A percentile compares a stretch with the other conserved stretches of the same genome.
phyloP scores from a whole-genome alignment of 2,113 vertebrate genomes.

The Solea senegalensis region DNA sequence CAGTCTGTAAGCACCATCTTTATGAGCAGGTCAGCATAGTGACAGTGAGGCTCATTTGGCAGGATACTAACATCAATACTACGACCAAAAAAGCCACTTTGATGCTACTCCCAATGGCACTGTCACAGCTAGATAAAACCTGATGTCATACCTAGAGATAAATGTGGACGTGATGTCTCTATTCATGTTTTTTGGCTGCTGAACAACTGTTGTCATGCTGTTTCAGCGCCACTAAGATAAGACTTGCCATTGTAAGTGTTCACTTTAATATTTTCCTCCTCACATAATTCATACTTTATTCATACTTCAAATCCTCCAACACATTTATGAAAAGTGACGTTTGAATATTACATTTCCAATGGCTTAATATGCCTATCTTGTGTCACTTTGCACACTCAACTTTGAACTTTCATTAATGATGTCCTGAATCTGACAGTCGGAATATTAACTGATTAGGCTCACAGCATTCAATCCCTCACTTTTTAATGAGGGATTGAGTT shows the following conservation, averaged over 20 bases:
- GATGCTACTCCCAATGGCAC: not conserved
- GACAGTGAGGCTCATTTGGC: not conserved
- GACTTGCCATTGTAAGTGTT: not conserved
- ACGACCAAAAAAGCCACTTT: no score
- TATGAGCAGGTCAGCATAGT: not conserved
- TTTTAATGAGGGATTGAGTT: not conserved
- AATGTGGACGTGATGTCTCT: not conserved
- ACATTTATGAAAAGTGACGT: not conserved
- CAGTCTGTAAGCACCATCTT: not conserved
- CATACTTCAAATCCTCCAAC: not conserved
- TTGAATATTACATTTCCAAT: not conserved
- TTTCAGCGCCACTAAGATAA: constrained; percentile 11
- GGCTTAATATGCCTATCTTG: constrained; percentile 5
- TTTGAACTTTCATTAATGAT: constrained; percentile 12
- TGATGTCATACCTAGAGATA: not conserved
- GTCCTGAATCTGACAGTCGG: constrained; percentile 10
- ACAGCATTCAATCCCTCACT: not conserved
- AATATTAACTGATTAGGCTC: constrained; percentile 19
- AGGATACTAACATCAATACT: not conserved
- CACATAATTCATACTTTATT: no score
- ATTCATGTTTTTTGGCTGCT: not conserved
- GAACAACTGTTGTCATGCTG: not conserved
- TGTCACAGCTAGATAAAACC: not conserved
- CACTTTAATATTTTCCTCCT: no score
- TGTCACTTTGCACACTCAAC: constrained; percentile 9